Percentiles rank a stretch among this genome's conserved stretches.
phyloP scores from a whole-genome alignment of 1,140 invertebrate genomes.

The Heliconius nattereri region DNA sequence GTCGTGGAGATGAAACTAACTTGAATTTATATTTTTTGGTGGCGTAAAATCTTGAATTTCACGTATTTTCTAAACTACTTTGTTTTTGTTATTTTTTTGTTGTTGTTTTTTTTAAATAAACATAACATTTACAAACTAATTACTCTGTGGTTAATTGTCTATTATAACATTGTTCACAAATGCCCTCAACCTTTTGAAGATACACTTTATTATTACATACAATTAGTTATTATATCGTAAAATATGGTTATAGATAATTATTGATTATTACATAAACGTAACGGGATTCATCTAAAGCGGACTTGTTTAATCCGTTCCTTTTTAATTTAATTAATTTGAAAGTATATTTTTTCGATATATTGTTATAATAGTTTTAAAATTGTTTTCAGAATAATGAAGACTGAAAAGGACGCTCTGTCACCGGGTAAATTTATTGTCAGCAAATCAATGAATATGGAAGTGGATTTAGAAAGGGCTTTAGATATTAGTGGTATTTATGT shows the following conservation, averaged over 20 bases:
- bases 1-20: no score
- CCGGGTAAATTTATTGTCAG: neutral
- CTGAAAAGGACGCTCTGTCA: conserved; percentile 8
- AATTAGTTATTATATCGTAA: neutral
- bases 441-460: conserved; percentile 43
- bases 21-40: no score
- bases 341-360: neutral
- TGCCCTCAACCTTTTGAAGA: conserved; percentile 2
- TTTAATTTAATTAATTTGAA: neutral
- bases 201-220: conserved; percentile 1
- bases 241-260: neutral
- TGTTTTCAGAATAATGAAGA: conserved; percentile 42
- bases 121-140: no score
- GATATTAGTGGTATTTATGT: conserved; percentile 54
- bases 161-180: neutral
- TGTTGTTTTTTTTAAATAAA: no score
- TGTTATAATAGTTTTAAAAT: neutral
- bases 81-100: no score
- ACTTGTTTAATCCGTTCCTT: neutral
- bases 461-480: conserved; percentile 58
- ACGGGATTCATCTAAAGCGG: neutral
- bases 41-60: no score
- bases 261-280: neutral
- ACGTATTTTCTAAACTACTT: no score
- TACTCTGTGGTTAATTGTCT: neutral